Percentiles rank a stretch among this genome's conserved stretches.
Conservation (phyloP, 2,113 vertebrate species). For the Gracilinanus agilis region DNA sequence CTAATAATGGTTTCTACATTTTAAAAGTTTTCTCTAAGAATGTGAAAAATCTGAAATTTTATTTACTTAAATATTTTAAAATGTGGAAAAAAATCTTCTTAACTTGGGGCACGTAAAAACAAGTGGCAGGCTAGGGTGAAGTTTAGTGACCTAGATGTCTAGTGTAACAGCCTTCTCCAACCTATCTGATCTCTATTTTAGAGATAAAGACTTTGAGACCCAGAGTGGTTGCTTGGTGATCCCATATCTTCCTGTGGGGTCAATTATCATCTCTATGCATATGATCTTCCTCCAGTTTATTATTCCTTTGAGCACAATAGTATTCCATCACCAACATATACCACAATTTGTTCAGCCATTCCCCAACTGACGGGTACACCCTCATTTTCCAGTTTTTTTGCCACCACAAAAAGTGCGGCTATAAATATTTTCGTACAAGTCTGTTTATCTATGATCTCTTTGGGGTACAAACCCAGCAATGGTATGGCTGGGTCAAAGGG, state of each 20-base stretch:
- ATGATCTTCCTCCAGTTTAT: no score
- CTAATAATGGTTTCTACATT: not conserved
- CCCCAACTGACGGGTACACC: no score
- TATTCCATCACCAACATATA: no score
- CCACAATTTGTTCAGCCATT: no score
- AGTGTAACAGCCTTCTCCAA: not conserved
- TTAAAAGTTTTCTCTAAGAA: not conserved
- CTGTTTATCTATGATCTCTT: no score
- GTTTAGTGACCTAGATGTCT: not conserved
- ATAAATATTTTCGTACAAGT: no score
- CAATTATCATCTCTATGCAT: not conserved
- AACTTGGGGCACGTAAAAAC: not conserved
- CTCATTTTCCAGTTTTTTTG: no score
- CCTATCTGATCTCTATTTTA: not conserved
- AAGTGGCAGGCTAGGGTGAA: not conserved
- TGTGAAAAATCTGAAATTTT: not conserved
- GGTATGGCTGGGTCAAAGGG: no score
- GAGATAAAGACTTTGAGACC: not conserved
- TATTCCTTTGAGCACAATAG: no score
- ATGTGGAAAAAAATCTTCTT: not conserved
- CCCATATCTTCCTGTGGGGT: not conserved
- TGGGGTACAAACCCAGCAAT: no score
- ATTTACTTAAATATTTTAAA: not conserved
- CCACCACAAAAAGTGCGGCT: no score
- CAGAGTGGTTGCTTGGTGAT: not conserved